Base-by-base conservation (phyloP, 2,797 vertebrate genomes). In the Micropoecilia bifurca region DNA sequence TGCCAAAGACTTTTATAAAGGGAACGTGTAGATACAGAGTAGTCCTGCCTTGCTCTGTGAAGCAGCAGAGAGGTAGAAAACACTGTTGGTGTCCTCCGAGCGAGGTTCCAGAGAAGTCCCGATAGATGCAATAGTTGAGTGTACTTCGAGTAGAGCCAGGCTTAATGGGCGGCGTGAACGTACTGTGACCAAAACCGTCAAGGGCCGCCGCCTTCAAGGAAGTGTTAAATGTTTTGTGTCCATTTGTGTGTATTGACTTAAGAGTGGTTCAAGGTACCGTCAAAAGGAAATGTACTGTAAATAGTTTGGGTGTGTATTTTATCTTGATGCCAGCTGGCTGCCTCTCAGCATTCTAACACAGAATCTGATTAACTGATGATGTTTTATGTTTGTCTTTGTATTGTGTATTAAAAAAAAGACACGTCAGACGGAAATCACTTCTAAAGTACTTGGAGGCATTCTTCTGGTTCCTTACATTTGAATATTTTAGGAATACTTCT, bases 231-330 rank as follows among this genome's bases (percentile, higher is more conserved):
- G 94, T 95, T 53, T 53, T 77, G 90, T 94, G 89, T 94, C 85
- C 84, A 83, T 93, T 71, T 92, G 90, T 94, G 92, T 93, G 86
- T 95, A 63, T 94, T 90, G 87, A 93, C 83, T 85, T 91, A 87
- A 84, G 88, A 91, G 80, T 92, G 93, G 84, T 89, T 87, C 85
- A 91, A 91, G 90, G 80, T 87, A 90, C 90, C 89, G 89, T 90
- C 91, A 80, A 83, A 86, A 93, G 89, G 85, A 92, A 81, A 80
- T 92, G 87, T 91, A 93, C 94, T 97, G 96, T 97, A 97, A 94
- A 98, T 97, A 94, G 84, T 90, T 95, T 2, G 91, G 93, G 86
- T 71, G 89, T 88, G 90, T 95, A 92, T 94, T 89, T 93, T 89
- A 94, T 93, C 90, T 93, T 57, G 48, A 92, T 50, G 85, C 85